Conservation (phyloP, 2,797 vertebrate genomes). For the Sebastes cheni region DNA sequence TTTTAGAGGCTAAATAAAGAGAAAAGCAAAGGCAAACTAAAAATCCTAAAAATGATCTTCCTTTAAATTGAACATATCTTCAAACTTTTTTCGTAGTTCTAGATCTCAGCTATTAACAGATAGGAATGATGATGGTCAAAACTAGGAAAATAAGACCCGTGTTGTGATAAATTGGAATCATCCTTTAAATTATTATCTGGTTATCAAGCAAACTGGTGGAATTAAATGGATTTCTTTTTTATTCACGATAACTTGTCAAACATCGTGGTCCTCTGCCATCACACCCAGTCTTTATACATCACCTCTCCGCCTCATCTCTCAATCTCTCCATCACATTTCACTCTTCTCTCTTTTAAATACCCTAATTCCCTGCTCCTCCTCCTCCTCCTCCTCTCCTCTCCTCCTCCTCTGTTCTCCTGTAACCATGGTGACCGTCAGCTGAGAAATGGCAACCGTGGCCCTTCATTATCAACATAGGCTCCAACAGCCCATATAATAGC, state of each 20-base stretch:
- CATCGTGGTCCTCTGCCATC: neutral
- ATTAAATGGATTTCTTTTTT: neutral
- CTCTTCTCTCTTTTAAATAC: constrained; percentile 18
- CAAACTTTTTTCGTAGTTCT: neutral
- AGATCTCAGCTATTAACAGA: neutral
- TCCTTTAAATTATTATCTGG: neutral
- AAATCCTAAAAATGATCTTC: neutral
- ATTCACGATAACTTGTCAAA: neutral
- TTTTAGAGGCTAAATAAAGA: neutral
- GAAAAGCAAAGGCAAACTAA: neutral
- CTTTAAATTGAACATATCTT: neutral
- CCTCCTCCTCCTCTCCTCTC: constrained; percentile 6
- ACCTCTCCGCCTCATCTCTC: neutral
- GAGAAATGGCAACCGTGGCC: constrained; percentile 93
- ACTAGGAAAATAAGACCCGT: neutral
- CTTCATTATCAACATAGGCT: constrained; percentile 94
- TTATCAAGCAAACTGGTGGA: neutral
- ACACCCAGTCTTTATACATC: neutral
- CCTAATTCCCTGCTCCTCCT: neutral
- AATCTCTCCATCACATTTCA: constrained; percentile 23
- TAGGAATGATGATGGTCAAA: neutral
- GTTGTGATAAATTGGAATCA: neutral
- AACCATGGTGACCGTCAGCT: constrained; percentile 91
- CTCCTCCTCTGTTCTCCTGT: constrained; percentile 63
- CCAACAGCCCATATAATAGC: constrained; percentile 98